Evolutionary conservation across 2,888 invertebrate genomes (phyloP).

Genomic region (Chrysolina americana): DNA sequence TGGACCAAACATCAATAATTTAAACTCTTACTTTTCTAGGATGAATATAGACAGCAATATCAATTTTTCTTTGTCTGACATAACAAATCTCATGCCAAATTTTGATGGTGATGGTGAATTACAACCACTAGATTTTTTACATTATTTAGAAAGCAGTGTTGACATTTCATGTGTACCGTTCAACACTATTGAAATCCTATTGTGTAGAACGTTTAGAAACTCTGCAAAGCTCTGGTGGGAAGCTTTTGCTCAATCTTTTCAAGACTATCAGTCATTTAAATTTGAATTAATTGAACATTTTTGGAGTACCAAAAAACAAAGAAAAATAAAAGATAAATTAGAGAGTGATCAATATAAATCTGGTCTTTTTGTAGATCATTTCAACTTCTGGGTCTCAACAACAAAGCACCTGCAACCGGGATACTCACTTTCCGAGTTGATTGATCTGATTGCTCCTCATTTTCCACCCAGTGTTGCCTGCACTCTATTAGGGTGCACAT

Average conservation of each 20-base stretch:
- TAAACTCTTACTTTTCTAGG: not conserved
- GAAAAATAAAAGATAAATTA: conserved; percentile 19
- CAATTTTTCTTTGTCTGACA: not conserved
- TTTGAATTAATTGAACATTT: conserved; percentile 17
- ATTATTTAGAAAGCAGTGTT: conserved; percentile 1
- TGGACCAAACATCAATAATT: not conserved
- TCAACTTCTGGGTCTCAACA: too few relatives aligned
- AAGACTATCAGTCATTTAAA: too few relatives aligned
- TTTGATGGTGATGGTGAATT: not conserved
- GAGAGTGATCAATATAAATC: conserved; percentile 9
- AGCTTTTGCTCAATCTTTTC: too few relatives aligned
- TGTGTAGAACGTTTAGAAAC: conserved; percentile 9
- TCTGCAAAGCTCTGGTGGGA: conserved; percentile 17
- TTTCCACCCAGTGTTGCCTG: too few relatives aligned
- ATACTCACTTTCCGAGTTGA: too few relatives aligned
- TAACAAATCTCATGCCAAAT: not conserved
- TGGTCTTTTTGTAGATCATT: not conserved
- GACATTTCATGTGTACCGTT: not conserved
- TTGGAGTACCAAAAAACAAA: conserved; percentile 22
- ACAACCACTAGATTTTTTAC: not conserved
- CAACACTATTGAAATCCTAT: conserved; percentile 8
- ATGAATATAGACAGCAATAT: not conserved
- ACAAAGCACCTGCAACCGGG: too few relatives aligned
- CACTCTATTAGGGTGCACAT: too few relatives aligned
- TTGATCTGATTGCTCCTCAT: too few relatives aligned